A percentile compares a stretch with the other conserved stretches of the same genome.
Conservation (phyloP, 2,888 invertebrate genomes). For the Norana najaformis region DNA sequence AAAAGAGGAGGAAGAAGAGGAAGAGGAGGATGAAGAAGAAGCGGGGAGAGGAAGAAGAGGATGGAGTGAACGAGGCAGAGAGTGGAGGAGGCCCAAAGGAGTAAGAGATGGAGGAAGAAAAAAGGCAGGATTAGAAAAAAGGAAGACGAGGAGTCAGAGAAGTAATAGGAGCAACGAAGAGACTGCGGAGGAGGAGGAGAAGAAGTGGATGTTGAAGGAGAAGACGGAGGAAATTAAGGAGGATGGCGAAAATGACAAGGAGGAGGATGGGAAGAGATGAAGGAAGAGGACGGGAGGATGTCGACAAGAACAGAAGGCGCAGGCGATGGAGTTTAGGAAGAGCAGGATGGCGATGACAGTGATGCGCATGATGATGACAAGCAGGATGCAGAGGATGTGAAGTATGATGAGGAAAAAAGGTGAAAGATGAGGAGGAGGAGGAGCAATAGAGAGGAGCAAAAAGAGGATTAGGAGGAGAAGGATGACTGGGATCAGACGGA, state of each 20-base stretch:
- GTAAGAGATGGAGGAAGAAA: neutral
- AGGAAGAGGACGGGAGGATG: neutral
- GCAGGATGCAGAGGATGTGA: too few relatives aligned
- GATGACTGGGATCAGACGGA: too few relatives aligned
- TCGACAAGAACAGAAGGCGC: neutral
- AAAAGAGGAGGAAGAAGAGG: neutral
- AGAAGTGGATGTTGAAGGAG: too few relatives aligned
- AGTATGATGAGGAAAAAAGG: too few relatives aligned
- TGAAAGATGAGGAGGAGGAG: too few relatives aligned
- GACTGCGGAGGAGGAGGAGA: too few relatives aligned
- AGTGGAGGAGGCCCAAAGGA: neutral
- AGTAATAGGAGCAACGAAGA: too few relatives aligned
- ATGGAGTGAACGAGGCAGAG: neutral
- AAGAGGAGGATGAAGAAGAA: neutral
- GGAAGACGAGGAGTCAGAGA: too few relatives aligned
- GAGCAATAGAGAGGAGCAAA: too few relatives aligned
- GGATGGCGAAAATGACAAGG: neutral
- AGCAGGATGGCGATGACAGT: neutral
- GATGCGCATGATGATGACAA: too few relatives aligned
- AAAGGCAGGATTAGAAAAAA: too few relatives aligned
- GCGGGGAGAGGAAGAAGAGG: neutral
- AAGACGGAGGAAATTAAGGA: neutral
- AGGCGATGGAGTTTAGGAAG: neutral
- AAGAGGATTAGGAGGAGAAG: too few relatives aligned
- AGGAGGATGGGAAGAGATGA: neutral